Evolutionary conservation across 2,113 vertebrate species (phyloP).

Genomic region (Caretta caretta): DNA sequence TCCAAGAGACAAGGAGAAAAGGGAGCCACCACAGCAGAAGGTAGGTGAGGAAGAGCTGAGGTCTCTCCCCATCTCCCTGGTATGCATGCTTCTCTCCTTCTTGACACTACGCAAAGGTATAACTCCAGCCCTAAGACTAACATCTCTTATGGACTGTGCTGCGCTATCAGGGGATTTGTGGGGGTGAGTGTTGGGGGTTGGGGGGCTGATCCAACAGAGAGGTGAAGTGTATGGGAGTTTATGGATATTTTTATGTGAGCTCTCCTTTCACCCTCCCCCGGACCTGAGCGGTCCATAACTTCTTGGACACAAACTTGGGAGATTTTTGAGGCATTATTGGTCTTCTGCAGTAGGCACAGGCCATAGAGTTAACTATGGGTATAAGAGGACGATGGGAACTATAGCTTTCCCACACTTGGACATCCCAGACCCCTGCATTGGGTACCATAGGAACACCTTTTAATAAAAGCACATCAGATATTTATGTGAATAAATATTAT

Average conservation of each 20-base stretch:
- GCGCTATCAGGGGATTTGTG: not conserved
- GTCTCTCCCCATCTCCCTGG: not conserved
- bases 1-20: not conserved
- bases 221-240: not conserved
- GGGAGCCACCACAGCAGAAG: not conserved
- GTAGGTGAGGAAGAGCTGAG: not conserved
- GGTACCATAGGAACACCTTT: not conserved
- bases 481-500: not conserved
- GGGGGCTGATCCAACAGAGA: not conserved
- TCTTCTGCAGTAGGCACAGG: not conserved
- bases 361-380: not conserved
- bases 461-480: not conserved
- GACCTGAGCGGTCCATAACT: accelerated
- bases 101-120: not conserved
- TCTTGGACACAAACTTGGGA: not conserved
- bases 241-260: not conserved
- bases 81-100: not conserved
- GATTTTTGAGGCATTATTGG: not conserved
- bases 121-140: accelerated
- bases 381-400: not conserved
- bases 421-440: not conserved
- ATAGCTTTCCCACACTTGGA: not conserved
- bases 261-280: not conserved
- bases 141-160: not conserved
- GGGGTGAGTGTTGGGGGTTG: not conserved